Evolutionary conservation across 1,140 invertebrate species (phyloP).

Genomic region (Heliothis subflexa): DNA sequence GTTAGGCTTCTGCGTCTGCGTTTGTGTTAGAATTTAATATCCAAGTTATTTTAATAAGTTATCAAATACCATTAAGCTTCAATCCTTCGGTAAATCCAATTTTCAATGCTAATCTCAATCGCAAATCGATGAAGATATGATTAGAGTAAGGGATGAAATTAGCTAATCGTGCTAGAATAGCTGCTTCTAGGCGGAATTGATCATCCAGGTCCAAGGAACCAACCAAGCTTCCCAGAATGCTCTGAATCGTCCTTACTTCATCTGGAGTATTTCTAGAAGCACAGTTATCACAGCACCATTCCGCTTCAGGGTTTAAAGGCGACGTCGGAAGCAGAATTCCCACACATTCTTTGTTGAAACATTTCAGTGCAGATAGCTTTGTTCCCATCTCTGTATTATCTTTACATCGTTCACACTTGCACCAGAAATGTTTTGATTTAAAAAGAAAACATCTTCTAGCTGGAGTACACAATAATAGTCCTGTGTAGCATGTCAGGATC

Average conservation of each 20-base stretch:
- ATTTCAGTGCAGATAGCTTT: conserved; percentile 81
- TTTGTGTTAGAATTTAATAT: neutral
- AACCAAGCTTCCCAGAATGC: conserved; percentile 80
- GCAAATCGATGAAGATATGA: conserved; percentile 83
- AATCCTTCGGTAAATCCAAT: conserved; percentile 63
- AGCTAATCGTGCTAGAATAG: conserved; percentile 75
- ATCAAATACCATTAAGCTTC: conserved; percentile 63
- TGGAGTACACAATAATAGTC: conserved; percentile 90
- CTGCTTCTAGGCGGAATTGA: conserved; percentile 73
- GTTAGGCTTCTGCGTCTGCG: no score
- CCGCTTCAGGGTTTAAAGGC: conserved; percentile 67
- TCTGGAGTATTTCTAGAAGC: conserved; percentile 54
- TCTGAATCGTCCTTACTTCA: conserved; percentile 75
- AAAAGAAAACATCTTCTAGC: conserved; percentile 88
- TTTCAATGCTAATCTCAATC: conserved; percentile 65
- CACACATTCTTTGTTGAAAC: conserved; percentile 79
- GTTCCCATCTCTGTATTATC: conserved; percentile 88
- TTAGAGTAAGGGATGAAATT: conserved; percentile 80
- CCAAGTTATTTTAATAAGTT: neutral
- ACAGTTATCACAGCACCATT: conserved; percentile 85
- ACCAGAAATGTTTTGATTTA: conserved; percentile 91
- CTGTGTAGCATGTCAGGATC: conserved; percentile 91
- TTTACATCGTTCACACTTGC: conserved; percentile 89
- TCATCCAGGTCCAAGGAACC: conserved; percentile 71
- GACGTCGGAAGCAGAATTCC: conserved; percentile 77